Evolutionary conservation across 2,888 invertebrate species (phyloP).

Genomic region (Ditula angustiorana): DNA sequence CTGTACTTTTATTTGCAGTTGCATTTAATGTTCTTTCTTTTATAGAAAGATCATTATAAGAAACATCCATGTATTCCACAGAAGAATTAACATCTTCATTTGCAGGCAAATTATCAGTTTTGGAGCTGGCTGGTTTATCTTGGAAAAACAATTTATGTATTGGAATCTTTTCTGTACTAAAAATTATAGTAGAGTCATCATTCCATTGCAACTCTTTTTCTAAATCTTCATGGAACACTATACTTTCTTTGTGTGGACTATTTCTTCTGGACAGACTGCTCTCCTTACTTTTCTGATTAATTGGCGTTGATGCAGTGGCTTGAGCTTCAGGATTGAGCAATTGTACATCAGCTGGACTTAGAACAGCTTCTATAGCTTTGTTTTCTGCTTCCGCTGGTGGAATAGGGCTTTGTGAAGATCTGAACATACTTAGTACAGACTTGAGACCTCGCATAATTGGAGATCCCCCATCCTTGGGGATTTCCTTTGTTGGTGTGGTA

Average conservation of each 20-base stretch:
- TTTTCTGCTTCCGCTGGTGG: constrained; percentile 54
- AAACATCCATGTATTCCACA: constrained; percentile 74
- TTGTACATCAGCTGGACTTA: constrained; percentile 43
- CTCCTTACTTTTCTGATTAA: constrained; percentile 59
- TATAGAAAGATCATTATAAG: constrained; percentile 61
- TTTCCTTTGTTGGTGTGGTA: constrained; percentile 74
- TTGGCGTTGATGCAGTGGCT: constrained; percentile 67
- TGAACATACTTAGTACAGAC: constrained; percentile 76
- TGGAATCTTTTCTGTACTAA: constrained; percentile 74
- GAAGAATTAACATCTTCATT: constrained; percentile 54
- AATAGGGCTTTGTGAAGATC: constrained; percentile 76
- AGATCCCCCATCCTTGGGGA: constrained; percentile 67
- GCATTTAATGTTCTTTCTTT: constrained; percentile 53
- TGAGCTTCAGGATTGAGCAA: constrained; percentile 36
- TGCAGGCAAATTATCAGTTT: constrained; percentile 29
- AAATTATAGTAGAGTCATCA: constrained; percentile 73
- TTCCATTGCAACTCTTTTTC: constrained; percentile 77
- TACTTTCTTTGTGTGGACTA: constrained; percentile 73
- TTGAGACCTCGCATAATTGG: constrained; percentile 78
- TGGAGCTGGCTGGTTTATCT: constrained; percentile 44
- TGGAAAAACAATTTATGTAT: constrained; percentile 70
- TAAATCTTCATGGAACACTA: constrained; percentile 74
- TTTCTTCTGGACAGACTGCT: constrained; percentile 58
- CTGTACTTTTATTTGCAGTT: constrained; percentile 44
- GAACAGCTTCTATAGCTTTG: constrained; percentile 25